A percentile compares a stretch with the other conserved stretches of the same genome.
Evolutionary conservation across 2,888 invertebrate species (phyloP).

Genomic region (Micropterix aruncella): DNA sequence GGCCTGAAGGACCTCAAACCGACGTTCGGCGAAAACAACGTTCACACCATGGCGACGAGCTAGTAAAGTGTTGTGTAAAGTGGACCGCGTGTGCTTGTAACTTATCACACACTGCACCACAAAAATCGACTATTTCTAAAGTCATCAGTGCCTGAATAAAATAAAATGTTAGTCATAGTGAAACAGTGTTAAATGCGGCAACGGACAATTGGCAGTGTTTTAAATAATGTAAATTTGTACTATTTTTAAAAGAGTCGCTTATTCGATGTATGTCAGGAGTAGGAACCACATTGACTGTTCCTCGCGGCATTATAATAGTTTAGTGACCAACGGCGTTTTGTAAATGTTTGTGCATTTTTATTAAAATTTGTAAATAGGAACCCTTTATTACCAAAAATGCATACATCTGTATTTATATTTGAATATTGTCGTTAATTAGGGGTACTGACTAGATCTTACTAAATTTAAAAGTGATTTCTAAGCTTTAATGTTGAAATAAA

Average conservation of each 20-base stretch:
- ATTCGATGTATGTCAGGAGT: no score
- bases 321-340: no score
- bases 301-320: no score
- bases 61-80: background rate
- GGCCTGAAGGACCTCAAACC: constrained; percentile 8
- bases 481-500: background rate
- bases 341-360: no score
- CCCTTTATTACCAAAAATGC: background rate
- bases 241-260: no score
- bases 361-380: no score
- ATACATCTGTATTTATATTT: background rate
- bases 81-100: no score
- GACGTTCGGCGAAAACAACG: background rate
- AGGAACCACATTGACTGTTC: no score
- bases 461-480: background rate
- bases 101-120: background rate
- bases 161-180: no score
- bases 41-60: background rate
- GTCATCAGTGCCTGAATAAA: background rate
- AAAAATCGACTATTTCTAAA: background rate
- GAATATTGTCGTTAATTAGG: background rate
- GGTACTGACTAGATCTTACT: background rate
- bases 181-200: no score
- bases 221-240: no score
- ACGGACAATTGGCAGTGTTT: no score